Conservation (phyloP, 2,797 vertebrate genomes). For the Rhinella marina region DNA sequence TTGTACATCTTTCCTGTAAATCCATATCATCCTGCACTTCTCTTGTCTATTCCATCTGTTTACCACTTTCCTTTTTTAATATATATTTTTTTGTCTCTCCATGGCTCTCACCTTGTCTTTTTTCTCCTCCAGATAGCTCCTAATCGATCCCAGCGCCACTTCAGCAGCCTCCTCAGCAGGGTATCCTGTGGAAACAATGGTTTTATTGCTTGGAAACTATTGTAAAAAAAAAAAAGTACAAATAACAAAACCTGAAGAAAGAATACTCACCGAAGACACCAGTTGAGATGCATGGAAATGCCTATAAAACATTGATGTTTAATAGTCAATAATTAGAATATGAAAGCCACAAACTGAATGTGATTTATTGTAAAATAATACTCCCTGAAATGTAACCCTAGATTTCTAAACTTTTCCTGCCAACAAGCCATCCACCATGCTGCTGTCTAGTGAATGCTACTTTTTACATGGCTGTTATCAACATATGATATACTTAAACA, state of each 20-base stretch:
- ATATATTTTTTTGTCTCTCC: neutral
- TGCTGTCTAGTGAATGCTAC: neutral
- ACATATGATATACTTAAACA: neutral
- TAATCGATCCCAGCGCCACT: slow-evolving; percentile 79
- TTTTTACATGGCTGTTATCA: neutral
- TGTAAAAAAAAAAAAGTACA: neutral
- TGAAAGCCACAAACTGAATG: neutral
- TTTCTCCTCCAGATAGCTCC: slow-evolving; percentile 84
- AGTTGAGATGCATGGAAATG: slow-evolving; percentile 72
- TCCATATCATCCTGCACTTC: neutral
- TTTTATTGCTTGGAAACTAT: neutral
- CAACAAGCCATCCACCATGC: neutral
- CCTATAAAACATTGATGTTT: slow-evolving; percentile 60
- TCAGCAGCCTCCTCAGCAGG: slow-evolving; percentile 84
- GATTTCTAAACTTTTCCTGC: neutral
- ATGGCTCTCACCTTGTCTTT: slow-evolving; percentile 78
- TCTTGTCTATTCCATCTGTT: slow-evolving; percentile 3
- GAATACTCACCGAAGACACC: slow-evolving; percentile 71
- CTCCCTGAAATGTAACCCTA: neutral
- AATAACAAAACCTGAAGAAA: neutral
- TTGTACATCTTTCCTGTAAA: neutral
- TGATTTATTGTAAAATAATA: neutral
- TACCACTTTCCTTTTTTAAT: neutral
- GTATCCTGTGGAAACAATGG: slow-evolving; percentile 75
- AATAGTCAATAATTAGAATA: neutral